These are phyloP conservation scores for Baryphthengus martii DNA, from an alignment of 2,113 vertebrate genomes.

Conservation along the genomic window DNA sequence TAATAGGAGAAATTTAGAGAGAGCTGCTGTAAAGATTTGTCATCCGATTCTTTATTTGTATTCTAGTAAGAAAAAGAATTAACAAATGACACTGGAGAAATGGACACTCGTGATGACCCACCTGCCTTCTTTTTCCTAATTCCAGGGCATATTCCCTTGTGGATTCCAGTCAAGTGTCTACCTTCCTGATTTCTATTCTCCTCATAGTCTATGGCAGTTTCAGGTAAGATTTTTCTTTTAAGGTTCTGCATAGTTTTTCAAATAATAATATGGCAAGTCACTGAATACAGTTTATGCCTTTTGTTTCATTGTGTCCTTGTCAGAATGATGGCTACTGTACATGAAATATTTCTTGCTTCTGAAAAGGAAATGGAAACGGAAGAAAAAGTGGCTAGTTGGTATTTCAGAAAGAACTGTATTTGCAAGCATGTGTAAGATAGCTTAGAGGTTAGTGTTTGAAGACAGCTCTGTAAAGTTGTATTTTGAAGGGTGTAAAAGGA, in stretches of 20 bases:
- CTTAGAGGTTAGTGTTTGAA: background rate
- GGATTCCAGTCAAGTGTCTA: conserved; percentile 99
- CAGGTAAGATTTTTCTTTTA: conserved; percentile 73
- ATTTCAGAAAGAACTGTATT: background rate
- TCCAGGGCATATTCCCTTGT: conserved; percentile 98
- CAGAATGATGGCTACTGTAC: background rate
- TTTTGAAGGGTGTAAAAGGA: background rate
- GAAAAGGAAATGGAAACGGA: background rate
- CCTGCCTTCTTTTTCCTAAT: conserved; percentile 1
- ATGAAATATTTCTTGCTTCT: background rate
- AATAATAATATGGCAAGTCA: background rate
- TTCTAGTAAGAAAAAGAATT: background rate
- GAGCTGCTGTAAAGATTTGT: background rate
- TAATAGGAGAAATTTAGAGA: background rate
- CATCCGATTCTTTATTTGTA: background rate
- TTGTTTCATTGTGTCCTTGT: background rate
- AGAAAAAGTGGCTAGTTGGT: background rate
- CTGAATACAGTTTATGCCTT: background rate
- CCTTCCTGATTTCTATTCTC: conserved; percentile 92
- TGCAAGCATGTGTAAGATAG: background rate
- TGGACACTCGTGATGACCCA: background rate
- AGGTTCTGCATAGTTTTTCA: background rate
- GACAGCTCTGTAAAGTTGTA: background rate
- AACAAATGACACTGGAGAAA: background rate
- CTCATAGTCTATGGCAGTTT: conserved; percentile 86